Evolutionary conservation across 2,113 vertebrate species (phyloP).

Genomic region (Passer domesticus): DNA sequence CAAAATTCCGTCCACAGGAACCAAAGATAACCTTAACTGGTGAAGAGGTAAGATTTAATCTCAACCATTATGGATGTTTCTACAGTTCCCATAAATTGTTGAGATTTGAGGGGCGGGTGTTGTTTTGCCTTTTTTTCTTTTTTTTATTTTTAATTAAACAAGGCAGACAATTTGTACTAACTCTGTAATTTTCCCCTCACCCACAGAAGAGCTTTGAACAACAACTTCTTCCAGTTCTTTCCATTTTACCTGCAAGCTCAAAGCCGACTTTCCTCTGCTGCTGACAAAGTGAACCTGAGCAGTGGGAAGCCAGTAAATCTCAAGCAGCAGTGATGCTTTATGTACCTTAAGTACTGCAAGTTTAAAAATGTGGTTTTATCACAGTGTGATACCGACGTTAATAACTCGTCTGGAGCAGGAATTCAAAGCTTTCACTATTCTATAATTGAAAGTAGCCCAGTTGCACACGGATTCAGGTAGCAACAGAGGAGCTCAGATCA

Average conservation of each 20-base stretch:
- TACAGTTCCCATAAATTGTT: background rate
- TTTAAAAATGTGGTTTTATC: conserved; percentile 73
- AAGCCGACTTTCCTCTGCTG: conserved; percentile 9
- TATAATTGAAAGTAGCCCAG: conserved; percentile 71
- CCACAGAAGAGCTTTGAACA: conserved; percentile 2
- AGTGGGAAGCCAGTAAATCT: conserved; percentile 42
- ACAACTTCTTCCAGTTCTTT: background rate
- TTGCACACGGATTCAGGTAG: conserved; percentile 10
- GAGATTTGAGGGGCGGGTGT: background rate
- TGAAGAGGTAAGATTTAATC: background rate
- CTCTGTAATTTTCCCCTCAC: background rate
- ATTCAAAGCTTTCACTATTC: conserved; percentile 63
- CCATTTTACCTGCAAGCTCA: background rate
- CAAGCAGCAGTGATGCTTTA: conserved; percentile 43
- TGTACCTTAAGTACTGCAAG: conserved; percentile 53
- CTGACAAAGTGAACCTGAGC: conserved; percentile 49
- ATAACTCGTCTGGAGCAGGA: conserved; percentile 65
- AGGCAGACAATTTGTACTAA: background rate
- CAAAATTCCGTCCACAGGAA: background rate
- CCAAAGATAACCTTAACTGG: background rate
- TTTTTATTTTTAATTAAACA: background rate
- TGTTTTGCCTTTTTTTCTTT: background rate
- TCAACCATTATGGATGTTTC: background rate
- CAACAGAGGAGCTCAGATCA: conserved; percentile 46
- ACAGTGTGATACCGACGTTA: conserved; percentile 57